phyloP scores from a whole-genome alignment of 2,113 vertebrate genomes.

The Myotis yumanensis region DNA sequence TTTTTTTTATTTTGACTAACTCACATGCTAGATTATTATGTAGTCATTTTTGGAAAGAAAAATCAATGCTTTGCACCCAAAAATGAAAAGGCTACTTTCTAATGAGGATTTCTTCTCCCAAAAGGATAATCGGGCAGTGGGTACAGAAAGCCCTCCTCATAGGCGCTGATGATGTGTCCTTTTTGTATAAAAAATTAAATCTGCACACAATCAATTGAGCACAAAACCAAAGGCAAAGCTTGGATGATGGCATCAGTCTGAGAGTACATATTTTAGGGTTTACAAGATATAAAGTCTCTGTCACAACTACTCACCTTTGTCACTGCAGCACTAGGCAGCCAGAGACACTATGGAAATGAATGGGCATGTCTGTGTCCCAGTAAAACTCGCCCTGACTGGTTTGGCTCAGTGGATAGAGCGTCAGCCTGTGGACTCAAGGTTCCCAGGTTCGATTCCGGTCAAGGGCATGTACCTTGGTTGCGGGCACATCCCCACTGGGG shows the following conservation, averaged over 20 bases:
- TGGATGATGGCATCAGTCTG: background rate
- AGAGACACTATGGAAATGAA: background rate
- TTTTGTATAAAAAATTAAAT: constrained; percentile 37
- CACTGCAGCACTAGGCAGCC: background rate
- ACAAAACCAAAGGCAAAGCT: background rate
- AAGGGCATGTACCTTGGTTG: too few species aligned
- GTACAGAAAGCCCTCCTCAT: background rate
- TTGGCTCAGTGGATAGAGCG: too few species aligned
- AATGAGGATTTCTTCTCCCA: constrained; percentile 1
- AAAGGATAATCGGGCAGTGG: background rate
- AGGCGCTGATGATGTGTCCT: background rate
- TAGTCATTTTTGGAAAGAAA: background rate
- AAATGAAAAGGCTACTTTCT: background rate
- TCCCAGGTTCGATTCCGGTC: too few species aligned
- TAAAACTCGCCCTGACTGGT: background rate
- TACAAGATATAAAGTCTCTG: background rate
- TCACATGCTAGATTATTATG: background rate
- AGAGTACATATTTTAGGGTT: background rate
- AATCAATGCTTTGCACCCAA: background rate
- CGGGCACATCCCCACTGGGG: too few species aligned
- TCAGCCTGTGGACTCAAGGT: too few species aligned
- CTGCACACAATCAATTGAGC: background rate
- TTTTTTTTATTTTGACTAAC: background rate
- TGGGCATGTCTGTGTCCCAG: background rate
- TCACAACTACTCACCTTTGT: background rate